These are phyloP conservation scores for Eupeodes latifasciatus DNA, from an alignment of 2,888 invertebrate genomes.

Conservation along the genomic window DNA sequence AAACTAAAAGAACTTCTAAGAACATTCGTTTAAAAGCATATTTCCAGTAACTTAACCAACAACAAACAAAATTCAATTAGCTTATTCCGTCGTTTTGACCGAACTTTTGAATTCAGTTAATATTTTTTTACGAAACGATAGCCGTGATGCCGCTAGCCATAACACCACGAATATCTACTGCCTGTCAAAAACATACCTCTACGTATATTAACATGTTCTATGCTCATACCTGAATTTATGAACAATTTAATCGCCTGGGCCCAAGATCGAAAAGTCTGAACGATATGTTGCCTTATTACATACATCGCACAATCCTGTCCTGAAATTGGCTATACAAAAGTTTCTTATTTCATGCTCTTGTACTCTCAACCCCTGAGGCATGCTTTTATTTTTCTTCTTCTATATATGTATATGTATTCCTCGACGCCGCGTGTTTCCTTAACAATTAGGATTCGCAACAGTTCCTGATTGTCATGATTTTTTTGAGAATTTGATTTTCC, in stretches of 20 bases:
- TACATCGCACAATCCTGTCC: neutral
- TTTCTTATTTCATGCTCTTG: neutral
- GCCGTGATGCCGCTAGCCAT: neutral
- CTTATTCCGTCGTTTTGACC: too few species aligned
- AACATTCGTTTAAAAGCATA: too few species aligned
- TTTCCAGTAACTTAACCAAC: too few species aligned
- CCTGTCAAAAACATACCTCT: neutral
- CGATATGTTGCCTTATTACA: neutral
- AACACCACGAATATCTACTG: neutral
- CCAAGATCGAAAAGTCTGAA: neutral
- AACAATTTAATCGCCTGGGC: neutral
- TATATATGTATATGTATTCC: too few species aligned
- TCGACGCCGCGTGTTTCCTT: neutral
- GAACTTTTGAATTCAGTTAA: neutral
- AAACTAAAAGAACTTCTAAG: too few species aligned
- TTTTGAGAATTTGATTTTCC: neutral
- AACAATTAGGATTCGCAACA: conserved; percentile 2
- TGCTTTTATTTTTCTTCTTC: neutral
- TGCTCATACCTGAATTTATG: neutral
- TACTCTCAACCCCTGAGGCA: neutral
- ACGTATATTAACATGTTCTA: neutral
- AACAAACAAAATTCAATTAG: too few species aligned
- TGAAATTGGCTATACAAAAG: neutral
- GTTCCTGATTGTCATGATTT: neutral
- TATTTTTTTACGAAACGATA: neutral